Evolutionary conservation across 2,797 vertebrate genomes (phyloP), one percentile per base, ranked within the genome.

Genomic region (Mormyrus proboscirostris): DNA sequence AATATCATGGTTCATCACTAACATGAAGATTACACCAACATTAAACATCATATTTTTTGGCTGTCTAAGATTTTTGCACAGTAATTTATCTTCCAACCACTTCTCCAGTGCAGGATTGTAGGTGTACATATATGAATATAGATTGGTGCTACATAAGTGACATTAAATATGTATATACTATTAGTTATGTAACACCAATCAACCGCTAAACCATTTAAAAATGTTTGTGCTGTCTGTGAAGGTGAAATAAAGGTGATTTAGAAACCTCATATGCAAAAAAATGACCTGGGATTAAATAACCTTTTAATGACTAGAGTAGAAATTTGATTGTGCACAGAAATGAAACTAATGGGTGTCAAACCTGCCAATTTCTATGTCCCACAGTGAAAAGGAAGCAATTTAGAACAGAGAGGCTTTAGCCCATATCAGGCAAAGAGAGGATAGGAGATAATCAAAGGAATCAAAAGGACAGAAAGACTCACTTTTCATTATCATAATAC

Each of bases 401-500:
- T 79, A 79, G 10, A 69, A 69, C 10, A 69, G 29, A 69, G 3
- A 1, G 0, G 65, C 29, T 33, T 33, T 12, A 69, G 65, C 29
- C 29, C 29, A 69, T 29, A 14, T 69, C 65, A 33, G 65, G 73
- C 14, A 19, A 8, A 1, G 73, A n/a, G 6, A 44, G 33, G 14
- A 44, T 6, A 16, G 38, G 38, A 79, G 38, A 44, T 44, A 38
- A 79, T 79, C 38, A 79, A 79, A 79, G 73, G 73, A 41, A 41
- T 79, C 73, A 79, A 79, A 79, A 44, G 4, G 73, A 79, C 38
- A 41, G 33, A 79, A 79, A 79, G 73, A 90, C 97, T 97, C 95
- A 99, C 98, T 99, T 99, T 93, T 99, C 98, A 0, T 99, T 98
- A 96, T 99, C 98, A 0, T 99, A 98, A 95, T 99, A 98, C 12